Percentiles rank a stretch among this genome's conserved stretches.
Conservation (phyloP, 2,113 vertebrate genomes). For the Myocastor coypus region DNA sequence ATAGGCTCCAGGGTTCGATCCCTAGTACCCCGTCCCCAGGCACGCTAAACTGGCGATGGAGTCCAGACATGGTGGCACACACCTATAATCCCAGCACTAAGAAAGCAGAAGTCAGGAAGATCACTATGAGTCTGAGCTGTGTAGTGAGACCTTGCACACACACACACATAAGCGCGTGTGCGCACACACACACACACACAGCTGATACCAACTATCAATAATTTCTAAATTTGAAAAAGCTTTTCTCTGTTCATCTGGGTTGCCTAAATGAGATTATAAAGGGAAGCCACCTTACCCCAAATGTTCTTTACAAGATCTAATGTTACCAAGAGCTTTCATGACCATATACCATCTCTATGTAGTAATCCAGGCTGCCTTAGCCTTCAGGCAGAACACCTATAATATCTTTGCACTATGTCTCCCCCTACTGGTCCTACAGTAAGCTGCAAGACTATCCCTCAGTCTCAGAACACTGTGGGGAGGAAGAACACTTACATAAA, state of each 20-base stretch:
- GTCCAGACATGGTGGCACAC: no score
- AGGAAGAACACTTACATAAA: neutral
- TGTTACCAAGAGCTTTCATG: neutral
- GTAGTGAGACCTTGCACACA: no score
- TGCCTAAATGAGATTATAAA: neutral
- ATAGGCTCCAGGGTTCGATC: no score
- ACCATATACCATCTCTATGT: neutral
- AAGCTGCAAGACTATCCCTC: neutral
- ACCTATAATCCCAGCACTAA: no score
- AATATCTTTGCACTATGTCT: constrained; percentile 50
- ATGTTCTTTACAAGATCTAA: neutral
- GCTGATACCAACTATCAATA: neutral
- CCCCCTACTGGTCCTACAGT: constrained; percentile 65
- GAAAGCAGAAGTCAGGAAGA: no score
- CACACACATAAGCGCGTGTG: no score
- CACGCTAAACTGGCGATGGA: no score
- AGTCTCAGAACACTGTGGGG: neutral
- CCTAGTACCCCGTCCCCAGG: no score
- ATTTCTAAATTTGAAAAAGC: neutral
- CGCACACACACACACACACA: no score
- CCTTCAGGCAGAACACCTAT: neutral
- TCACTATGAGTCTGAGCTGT: no score
- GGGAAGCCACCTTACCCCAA: neutral
- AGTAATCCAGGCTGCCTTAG: neutral
- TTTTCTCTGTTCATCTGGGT: neutral